phyloP scores from a whole-genome alignment of 2,113 vertebrate species.

The Coptodon rendalli region DNA sequence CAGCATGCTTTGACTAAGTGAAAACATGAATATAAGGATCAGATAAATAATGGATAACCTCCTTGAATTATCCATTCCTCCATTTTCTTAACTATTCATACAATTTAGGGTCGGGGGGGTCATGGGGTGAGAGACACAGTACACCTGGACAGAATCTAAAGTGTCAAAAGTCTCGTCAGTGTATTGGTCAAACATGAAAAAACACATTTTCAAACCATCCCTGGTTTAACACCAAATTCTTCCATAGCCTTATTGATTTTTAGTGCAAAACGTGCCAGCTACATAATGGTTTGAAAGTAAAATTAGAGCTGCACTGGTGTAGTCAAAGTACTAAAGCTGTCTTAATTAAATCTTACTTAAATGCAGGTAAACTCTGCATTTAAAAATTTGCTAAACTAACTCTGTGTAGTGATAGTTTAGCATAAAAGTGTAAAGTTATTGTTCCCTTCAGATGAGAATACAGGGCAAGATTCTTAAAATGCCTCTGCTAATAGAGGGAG shows the following conservation, averaged over 20 bases:
- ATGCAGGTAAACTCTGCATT: accelerated
- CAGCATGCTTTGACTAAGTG: neutral
- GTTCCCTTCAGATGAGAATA: constrained; percentile 9
- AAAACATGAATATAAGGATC: neutral
- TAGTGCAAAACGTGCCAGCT: neutral
- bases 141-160: neutral
- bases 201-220: neutral
- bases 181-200: neutral
- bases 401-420: neutral
- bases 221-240: neutral
- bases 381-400: neutral
- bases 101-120: accelerated
- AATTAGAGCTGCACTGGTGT: accelerated
- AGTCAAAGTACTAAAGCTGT: neutral
- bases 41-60: neutral
- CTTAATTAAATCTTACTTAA: neutral
- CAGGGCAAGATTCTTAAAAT: neutral
- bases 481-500: neutral
- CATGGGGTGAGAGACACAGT: neutral
- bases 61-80: neutral
- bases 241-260: neutral
- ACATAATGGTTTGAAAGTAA: neutral
- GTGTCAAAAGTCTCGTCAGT: accelerated
- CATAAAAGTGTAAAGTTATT: neutral
- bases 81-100: neutral